Percentiles rank a stretch among this genome's conserved stretches.
Evolutionary conservation across 2,797 vertebrate genomes (phyloP).

Genomic region (Pteronotus mesoamericanus): DNA sequence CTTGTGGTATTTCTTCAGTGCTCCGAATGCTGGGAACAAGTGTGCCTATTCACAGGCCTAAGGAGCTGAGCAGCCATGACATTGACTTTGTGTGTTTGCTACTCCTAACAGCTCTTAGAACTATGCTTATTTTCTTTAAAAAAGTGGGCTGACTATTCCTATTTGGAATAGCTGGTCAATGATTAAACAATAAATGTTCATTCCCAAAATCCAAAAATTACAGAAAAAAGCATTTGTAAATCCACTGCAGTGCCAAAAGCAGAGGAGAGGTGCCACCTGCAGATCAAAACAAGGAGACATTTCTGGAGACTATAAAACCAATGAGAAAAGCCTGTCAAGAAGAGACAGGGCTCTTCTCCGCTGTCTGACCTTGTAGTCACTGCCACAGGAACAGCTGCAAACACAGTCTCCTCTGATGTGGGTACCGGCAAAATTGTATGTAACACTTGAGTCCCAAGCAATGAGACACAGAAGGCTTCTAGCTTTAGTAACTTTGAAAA

Average conservation of each 20-base stretch:
- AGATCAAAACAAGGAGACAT: neutral
- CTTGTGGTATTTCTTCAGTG: slow-evolving; percentile 44
- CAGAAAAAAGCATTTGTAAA: neutral
- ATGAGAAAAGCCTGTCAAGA: neutral
- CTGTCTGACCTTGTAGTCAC: neutral
- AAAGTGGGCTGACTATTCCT: neutral
- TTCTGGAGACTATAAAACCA: neutral
- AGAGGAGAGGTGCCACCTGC: neutral
- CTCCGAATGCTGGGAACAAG: slow-evolving; percentile 14
- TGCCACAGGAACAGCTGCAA: neutral
- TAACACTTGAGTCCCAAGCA: neutral
- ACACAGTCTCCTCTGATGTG: neutral
- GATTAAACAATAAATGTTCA: neutral
- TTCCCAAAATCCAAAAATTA: neutral
- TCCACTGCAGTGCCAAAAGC: neutral
- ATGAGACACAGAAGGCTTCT: neutral
- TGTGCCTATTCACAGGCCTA: neutral
- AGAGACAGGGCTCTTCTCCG: neutral
- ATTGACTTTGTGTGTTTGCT: neutral
- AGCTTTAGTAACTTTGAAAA: neutral
- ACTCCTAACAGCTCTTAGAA: neutral
- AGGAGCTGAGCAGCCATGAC: neutral
- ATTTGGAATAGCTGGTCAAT: neutral
- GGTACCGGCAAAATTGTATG: neutral
- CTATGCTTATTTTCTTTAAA: neutral